phyloP scores from a whole-genome alignment of 2,797 vertebrate species.

The Tachyglossus aculeatus region DNA sequence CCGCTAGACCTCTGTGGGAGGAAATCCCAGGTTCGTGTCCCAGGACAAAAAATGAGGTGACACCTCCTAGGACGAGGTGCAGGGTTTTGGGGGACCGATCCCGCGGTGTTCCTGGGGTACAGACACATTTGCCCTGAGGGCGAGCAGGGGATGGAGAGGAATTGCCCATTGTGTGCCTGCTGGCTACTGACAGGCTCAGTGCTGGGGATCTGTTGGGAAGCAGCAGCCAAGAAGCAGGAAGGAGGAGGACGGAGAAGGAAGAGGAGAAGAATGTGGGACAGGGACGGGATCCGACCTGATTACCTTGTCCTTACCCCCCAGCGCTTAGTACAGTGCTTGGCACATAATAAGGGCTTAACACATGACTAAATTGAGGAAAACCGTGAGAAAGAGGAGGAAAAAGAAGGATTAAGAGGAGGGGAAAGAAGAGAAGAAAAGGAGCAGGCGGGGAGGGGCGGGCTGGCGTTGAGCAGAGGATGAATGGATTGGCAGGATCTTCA shows the following conservation, averaged over 20 bases:
- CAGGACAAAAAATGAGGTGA: slow-evolving; percentile 16
- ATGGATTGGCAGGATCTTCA: slow-evolving; percentile 60
- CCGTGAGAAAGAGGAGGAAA: slow-evolving; percentile 13
- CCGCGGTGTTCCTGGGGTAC: slow-evolving; percentile 43
- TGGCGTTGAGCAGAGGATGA: slow-evolving; percentile 47
- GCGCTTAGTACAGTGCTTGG: too few relatives aligned
- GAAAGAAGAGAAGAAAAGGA: slow-evolving; percentile 3
- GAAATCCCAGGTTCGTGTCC: slow-evolving; percentile 15
- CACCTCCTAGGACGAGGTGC: slow-evolving; percentile 13
- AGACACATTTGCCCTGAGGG: slow-evolving; percentile 44
- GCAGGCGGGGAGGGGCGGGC: slow-evolving; percentile 6
- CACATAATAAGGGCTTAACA: too few relatives aligned
- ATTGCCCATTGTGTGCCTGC: slow-evolving; percentile 68
- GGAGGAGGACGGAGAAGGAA: too few relatives aligned
- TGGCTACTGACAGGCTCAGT: slow-evolving; percentile 65
- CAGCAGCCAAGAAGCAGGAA: slow-evolving; percentile 39
- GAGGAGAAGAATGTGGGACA: slow-evolving; percentile 18
- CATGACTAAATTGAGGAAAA: too few relatives aligned
- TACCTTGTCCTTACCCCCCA: too few relatives aligned
- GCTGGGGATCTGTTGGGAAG: slow-evolving; percentile 69
- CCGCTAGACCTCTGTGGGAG: background rate
- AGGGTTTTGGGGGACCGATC: slow-evolving; percentile 42
- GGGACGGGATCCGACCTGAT: too few relatives aligned
- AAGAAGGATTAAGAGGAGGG: slow-evolving; percentile 4
- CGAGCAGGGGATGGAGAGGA: slow-evolving; percentile 34